Evolutionary conservation across 2,888 invertebrate genomes (phyloP).

Genomic region (Cremastinae sp.): DNA sequence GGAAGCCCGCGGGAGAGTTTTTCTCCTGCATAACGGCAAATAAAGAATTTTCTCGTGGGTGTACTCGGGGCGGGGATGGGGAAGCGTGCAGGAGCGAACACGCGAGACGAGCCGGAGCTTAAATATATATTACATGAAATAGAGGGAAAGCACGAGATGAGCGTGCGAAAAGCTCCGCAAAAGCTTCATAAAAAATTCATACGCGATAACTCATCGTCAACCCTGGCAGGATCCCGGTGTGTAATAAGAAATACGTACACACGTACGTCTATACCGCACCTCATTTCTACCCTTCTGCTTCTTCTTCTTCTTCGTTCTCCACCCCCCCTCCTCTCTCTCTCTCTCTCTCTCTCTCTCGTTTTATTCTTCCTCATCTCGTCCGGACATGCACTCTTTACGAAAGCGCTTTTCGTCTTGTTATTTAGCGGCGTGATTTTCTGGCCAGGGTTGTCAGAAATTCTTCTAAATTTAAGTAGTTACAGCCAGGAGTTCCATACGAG

Average conservation of each 20-base stretch:
- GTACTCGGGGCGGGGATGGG: not conserved
- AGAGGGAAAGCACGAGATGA: constrained; percentile 17
- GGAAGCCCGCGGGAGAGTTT: too few species aligned
- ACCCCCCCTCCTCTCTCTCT: not conserved
- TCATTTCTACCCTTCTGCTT: not conserved
- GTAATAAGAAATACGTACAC: not conserved
- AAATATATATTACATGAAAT: constrained; percentile 6
- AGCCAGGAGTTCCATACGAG: too few species aligned
- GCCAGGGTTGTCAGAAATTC: too few species aligned
- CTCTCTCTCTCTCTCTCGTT: not conserved
- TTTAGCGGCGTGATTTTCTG: too few species aligned
- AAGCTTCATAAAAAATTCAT: constrained; percentile 48
- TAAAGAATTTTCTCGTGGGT: too few species aligned
- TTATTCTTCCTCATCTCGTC: not conserved
- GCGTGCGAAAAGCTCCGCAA: constrained; percentile 14
- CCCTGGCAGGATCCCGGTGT: constrained; percentile 17
- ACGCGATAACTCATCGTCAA: constrained; percentile 44
- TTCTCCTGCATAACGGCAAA: too few species aligned
- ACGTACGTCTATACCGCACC: not conserved
- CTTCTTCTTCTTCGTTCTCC: constrained; percentile 12
- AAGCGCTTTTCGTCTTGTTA: not conserved
- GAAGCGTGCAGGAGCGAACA: not conserved
- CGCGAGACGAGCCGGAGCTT: not conserved
- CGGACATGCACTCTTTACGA: too few species aligned
- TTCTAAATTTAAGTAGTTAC: too few species aligned